Percentiles rank a stretch among this genome's conserved stretches.
These are phyloP conservation scores for Microhierax caerulescens DNA, from an alignment of 2,797 vertebrate genomes.

Conservation along the genomic window DNA sequence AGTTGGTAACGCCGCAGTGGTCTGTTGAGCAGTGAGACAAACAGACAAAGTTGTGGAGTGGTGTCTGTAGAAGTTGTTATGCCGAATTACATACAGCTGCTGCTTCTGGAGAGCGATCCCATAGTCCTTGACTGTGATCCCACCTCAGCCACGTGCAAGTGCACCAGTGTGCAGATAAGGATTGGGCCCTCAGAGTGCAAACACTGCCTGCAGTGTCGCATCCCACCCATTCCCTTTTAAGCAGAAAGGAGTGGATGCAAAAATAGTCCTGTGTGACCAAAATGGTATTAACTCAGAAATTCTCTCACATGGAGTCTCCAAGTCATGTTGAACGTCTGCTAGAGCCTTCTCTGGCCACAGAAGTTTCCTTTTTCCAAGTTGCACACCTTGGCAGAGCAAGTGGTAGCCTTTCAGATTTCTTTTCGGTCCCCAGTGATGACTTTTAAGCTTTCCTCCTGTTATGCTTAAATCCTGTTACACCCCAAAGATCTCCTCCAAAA, in stretches of 20 bases:
- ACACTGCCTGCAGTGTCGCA: rapidly evolving
- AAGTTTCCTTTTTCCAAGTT: not conserved
- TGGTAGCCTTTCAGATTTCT: not conserved
- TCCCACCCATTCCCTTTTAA: not conserved
- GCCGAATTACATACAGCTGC: not conserved
- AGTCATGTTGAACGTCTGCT: not conserved
- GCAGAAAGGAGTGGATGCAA: not conserved
- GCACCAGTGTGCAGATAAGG: not conserved
- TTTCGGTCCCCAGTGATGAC: not conserved
- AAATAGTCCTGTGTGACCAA: not conserved
- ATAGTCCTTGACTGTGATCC: not conserved
- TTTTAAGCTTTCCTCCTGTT: not conserved
- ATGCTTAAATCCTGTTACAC: not conserved
- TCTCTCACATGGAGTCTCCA: not conserved
- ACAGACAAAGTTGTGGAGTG: rapidly evolving
- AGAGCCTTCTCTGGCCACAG: not conserved
- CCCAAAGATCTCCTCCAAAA: not conserved
- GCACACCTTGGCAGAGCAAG: not conserved
- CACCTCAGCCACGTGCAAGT: not conserved
- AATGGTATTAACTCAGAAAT: not conserved
- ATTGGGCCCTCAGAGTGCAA: not conserved
- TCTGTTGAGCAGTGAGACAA: not conserved
- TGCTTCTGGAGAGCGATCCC: not conserved
- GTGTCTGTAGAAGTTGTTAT: not conserved
- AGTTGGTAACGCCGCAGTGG: not conserved